Percentiles rank a stretch among this genome's conserved stretches.
Evolutionary conservation across 2,797 vertebrate genomes (phyloP).

Genomic region (Rhincodon typus): DNA sequence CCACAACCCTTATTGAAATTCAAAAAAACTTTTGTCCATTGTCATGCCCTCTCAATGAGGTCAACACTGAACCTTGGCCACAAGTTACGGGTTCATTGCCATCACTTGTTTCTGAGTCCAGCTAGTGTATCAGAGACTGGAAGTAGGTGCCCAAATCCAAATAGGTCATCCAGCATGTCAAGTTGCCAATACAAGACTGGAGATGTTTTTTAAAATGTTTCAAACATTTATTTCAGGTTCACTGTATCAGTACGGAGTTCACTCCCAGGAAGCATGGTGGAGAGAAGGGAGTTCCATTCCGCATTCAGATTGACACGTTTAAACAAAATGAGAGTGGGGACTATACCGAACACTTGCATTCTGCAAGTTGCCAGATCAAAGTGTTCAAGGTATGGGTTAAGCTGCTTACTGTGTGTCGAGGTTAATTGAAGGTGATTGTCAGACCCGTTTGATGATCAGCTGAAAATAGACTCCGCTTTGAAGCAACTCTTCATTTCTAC

Average conservation of each 20-base stretch:
- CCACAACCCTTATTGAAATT: not conserved
- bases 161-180: not conserved
- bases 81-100: not conserved
- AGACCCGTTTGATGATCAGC: not conserved
- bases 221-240: slow-evolving; percentile 62
- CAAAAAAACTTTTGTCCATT: not conserved
- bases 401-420: not conserved
- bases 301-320: slow-evolving; percentile 88
- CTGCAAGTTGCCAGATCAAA: slow-evolving; percentile 94
- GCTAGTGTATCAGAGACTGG: not conserved
- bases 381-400: slow-evolving; percentile 80
- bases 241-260: slow-evolving; percentile 97
- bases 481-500: not conserved
- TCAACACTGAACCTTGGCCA: not conserved
- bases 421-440: not conserved
- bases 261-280: slow-evolving; percentile 90
- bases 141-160: not conserved
- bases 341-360: slow-evolving; percentile 79
- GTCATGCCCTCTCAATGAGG: not conserved
- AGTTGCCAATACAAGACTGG: not conserved
- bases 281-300: slow-evolving; percentile 89
- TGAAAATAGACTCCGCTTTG: not conserved
- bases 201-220: not conserved
- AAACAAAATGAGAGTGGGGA: slow-evolving; percentile 76
- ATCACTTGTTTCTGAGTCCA: not conserved